These are phyloP conservation scores for Epicauta chinensis DNA, from an alignment of 1,140 invertebrate species.

Conservation along the genomic window DNA sequence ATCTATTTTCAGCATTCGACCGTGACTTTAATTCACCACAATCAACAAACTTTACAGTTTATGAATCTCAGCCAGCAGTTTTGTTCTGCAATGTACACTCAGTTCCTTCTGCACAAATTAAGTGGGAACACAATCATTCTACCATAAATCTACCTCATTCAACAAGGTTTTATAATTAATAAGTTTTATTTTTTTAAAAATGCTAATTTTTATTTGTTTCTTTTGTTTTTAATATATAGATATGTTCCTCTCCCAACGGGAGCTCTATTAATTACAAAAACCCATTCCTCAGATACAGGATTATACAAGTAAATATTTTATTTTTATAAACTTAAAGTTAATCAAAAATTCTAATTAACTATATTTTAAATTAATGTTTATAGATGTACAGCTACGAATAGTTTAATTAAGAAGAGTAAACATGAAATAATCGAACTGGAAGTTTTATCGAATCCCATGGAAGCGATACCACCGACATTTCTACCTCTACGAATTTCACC, in stretches of 20 bases:
- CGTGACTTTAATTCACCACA: slow-evolving; percentile 27
- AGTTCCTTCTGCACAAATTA: slow-evolving; percentile 32
- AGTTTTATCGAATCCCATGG: slow-evolving; percentile 15
- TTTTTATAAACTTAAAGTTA: background rate
- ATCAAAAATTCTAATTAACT: no score
- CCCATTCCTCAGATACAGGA: slow-evolving; percentile 32
- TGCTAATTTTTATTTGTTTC: background rate
- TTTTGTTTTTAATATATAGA: slow-evolving; percentile 27
- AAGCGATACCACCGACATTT: slow-evolving; percentile 22
- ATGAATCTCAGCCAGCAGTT: slow-evolving; percentile 30
- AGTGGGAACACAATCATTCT: slow-evolving; percentile 30
- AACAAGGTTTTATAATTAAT: slow-evolving; percentile 23
- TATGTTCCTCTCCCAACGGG: slow-evolving; percentile 41
- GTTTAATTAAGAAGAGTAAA: slow-evolving; percentile 34
- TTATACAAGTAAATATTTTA: slow-evolving; percentile 32
- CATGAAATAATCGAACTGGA: slow-evolving; percentile 27
- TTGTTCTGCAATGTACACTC: slow-evolving; percentile 36
- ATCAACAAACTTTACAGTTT: slow-evolving; percentile 22
- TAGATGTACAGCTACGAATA: slow-evolving; percentile 36
- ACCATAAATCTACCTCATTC: slow-evolving; percentile 29
- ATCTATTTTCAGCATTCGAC: slow-evolving; percentile 28
- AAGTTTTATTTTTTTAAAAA: background rate
- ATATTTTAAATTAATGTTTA: no score
- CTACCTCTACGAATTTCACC: slow-evolving; percentile 26
- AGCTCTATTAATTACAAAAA: slow-evolving; percentile 36